Conservation (phyloP, 2,797 vertebrate species). For the Myotis findleyi region DNA sequence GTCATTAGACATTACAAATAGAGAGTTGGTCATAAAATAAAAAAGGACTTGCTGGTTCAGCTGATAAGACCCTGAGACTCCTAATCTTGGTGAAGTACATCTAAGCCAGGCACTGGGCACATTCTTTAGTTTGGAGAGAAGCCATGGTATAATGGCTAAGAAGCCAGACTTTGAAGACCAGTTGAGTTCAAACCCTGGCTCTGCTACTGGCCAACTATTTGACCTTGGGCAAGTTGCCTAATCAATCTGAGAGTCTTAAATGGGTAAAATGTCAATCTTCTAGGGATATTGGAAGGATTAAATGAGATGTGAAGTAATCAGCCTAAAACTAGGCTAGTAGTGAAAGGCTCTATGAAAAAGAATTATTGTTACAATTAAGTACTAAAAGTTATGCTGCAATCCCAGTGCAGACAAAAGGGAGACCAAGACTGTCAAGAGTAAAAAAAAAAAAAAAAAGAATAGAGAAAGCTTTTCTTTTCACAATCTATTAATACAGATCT, state of each 20-base stretch:
- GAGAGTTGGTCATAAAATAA: not conserved
- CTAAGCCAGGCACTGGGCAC: not conserved
- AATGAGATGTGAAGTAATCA: not conserved
- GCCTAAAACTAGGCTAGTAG: not conserved
- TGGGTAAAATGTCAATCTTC: not conserved
- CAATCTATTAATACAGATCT: not conserved
- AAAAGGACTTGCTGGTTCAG: not conserved
- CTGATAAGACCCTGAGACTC: not conserved
- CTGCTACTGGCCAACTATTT: not conserved
- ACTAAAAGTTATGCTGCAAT: not conserved
- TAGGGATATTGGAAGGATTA: not conserved
- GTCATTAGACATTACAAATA: not conserved
- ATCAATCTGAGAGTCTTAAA: not conserved
- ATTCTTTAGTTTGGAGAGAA: slow-evolving; percentile 15
- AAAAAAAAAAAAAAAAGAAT: not conserved
- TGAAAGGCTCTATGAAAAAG: not conserved
- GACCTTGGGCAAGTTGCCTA: not conserved
- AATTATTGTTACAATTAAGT: not conserved
- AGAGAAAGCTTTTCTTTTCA: not conserved
- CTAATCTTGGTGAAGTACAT: not conserved
- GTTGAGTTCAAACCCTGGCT: not conserved
- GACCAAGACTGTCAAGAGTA: not conserved
- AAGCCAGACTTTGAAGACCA: not conserved
- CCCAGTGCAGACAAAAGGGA: not conserved
- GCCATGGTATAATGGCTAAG: not conserved